Evolutionary conservation across 2,888 invertebrate species (phyloP).

Genomic region (Erynnis tages): DNA sequence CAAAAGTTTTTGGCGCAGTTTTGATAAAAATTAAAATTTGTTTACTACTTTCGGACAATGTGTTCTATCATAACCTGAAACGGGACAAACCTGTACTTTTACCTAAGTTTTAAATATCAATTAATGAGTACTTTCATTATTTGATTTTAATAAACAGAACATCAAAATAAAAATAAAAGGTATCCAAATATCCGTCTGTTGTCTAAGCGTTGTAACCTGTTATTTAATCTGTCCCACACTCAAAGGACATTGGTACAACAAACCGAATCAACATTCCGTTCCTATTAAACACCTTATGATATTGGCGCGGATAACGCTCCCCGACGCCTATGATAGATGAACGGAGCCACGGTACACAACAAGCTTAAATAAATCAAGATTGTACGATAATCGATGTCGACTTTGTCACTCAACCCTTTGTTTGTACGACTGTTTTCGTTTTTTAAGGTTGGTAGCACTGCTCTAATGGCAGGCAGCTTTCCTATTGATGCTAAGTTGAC

Average conservation of each 20-base stretch:
- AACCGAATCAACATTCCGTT: constrained; percentile 30
- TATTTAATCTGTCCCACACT: constrained; percentile 18
- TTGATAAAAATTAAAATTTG: too few relatives aligned
- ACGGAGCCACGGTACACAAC: constrained; percentile 51
- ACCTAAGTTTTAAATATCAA: too few relatives aligned
- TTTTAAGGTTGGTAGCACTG: constrained; percentile 47
- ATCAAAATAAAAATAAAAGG: background rate
- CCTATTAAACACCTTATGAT: constrained; percentile 51
- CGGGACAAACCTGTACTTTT: too few relatives aligned
- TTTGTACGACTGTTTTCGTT: constrained; percentile 42
- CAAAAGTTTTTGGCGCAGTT: too few relatives aligned
- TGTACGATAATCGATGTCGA: constrained; percentile 55
- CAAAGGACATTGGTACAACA: constrained; percentile 14
- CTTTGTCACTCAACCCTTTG: constrained; percentile 63
- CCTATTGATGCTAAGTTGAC: constrained; percentile 58
- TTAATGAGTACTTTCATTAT: too few relatives aligned
- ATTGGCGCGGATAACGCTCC: constrained; percentile 47
- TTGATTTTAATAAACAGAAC: too few relatives aligned
- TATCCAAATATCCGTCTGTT: too few relatives aligned
- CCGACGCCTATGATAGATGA: constrained; percentile 57
- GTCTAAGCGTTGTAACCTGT: background rate
- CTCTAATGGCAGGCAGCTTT: constrained; percentile 52
- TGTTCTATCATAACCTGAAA: too few relatives aligned
- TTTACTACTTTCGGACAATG: too few relatives aligned
- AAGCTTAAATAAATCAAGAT: constrained; percentile 65